A percentile compares a stretch with the other conserved stretches of the same genome.
phyloP scores from a whole-genome alignment of 2,113 vertebrate species.

The Micronisus gabar region DNA sequence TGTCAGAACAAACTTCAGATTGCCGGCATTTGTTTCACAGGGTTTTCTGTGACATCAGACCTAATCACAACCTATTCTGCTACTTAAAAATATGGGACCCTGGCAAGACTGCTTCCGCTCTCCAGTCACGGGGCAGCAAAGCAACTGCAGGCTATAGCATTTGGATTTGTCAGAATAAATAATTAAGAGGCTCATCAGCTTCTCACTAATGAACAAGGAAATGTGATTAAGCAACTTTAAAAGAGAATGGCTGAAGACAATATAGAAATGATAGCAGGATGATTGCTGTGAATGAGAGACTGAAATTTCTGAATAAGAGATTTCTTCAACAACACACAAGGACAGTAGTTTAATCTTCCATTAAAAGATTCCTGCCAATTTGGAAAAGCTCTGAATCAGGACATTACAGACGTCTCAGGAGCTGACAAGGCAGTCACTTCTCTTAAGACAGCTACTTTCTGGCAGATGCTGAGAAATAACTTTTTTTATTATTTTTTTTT shows the following conservation, averaged over 20 bases:
- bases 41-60: slow-evolving; percentile 15
- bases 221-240: slow-evolving; percentile 54
- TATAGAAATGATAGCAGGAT: slow-evolving; percentile 33
- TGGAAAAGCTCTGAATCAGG: slow-evolving; percentile 27
- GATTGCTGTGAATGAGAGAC: slow-evolving; percentile 33
- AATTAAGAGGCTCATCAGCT: slow-evolving; percentile 28
- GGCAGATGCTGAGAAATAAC: neutral
- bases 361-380: slow-evolving; percentile 42
- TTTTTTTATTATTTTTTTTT: neutral
- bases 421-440: slow-evolving; percentile 19
- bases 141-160: neutral
- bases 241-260: slow-evolving; percentile 26
- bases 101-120: neutral
- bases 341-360: slow-evolving; percentile 39
- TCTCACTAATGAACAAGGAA: slow-evolving; percentile 46
- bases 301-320: slow-evolving; percentile 32
- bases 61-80: slow-evolving; percentile 30
- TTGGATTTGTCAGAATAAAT: slow-evolving; percentile 50
- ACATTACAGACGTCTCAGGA: neutral
- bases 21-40: neutral
- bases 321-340: slow-evolving; percentile 18
- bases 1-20: neutral
- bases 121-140: neutral
- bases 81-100: neutral
- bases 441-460: slow-evolving; percentile 5